Percentiles rank a stretch among this genome's conserved stretches.
phyloP scores from a whole-genome alignment of 2,113 vertebrate genomes.

The Seriola dumerili region DNA sequence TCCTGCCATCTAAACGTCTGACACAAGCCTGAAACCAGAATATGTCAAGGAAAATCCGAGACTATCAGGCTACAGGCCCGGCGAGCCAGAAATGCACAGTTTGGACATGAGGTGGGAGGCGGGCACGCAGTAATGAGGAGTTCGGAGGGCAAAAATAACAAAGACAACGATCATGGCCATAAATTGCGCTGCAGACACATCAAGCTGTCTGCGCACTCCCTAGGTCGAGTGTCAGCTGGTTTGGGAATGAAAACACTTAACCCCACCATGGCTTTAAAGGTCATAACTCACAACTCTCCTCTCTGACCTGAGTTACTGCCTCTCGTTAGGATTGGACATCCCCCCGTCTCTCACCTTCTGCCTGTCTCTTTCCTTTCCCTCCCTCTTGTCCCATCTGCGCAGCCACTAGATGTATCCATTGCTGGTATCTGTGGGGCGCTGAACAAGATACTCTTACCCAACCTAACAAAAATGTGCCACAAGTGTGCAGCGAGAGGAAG shows the following conservation, averaged over 20 bases:
- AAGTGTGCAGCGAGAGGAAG: conserved; percentile 64
- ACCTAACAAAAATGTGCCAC: conserved; percentile 65
- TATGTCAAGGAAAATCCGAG: conserved; percentile 36
- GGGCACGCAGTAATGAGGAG: background rate
- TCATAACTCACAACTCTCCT: conserved; percentile 70
- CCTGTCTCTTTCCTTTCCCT: conserved; percentile 6
- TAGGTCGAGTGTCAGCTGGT: conserved; percentile 69
- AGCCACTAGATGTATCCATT: conserved; percentile 56
- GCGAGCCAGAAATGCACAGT: conserved; percentile 1
- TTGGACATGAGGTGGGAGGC: conserved; percentile 24
- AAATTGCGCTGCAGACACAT: conserved; percentile 71
- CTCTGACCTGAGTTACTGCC: conserved; percentile 67
- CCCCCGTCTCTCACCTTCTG: conserved; percentile 55
- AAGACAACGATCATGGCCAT: conserved; percentile 64
- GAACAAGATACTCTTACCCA: conserved; percentile 70
- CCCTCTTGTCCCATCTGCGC: conserved; percentile 16
- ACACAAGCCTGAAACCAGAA: conserved; percentile 38
- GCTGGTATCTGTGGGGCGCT: conserved; percentile 29
- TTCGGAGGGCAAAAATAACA: conserved; percentile 67
- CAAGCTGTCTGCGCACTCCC: conserved; percentile 76
- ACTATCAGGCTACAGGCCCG: conserved; percentile 11
- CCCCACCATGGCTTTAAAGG: conserved; percentile 59
- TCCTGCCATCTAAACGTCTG: conserved; percentile 3
- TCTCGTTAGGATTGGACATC: conserved; percentile 66
- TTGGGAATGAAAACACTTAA: conserved; percentile 77